Conservation (phyloP, 2,888 invertebrate species). For the Automeris io region DNA sequence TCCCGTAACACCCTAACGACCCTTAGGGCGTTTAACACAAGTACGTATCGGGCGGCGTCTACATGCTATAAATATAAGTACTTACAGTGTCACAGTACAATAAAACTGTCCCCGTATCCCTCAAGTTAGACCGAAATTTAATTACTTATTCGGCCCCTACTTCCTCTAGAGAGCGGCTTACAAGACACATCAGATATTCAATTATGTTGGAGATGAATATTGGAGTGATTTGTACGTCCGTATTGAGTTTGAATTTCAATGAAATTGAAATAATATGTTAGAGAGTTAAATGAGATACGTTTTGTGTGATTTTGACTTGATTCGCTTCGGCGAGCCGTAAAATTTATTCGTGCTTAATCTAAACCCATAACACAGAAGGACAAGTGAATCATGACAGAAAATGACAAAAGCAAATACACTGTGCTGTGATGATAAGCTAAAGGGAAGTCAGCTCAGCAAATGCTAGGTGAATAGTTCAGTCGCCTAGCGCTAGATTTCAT, state of each 20-base stretch:
- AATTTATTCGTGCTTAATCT: neutral
- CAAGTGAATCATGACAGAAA: too few relatives aligned
- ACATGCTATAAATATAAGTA: too few relatives aligned
- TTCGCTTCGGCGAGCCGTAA: neutral
- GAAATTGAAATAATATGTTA: constrained; percentile 22
- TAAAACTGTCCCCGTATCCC: constrained; percentile 37
- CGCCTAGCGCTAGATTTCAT: too few relatives aligned
- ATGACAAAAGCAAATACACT: too few relatives aligned
- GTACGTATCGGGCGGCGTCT: too few relatives aligned
- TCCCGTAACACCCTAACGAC: too few relatives aligned
- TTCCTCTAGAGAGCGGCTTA: constrained; percentile 24
- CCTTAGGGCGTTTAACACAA: too few relatives aligned
- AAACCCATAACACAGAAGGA: too few relatives aligned
- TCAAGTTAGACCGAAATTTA: constrained; percentile 38
- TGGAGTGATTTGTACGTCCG: constrained; percentile 15
- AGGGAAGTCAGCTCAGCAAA: too few relatives aligned
- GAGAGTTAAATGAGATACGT: constrained; percentile 19
- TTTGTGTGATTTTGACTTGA: neutral
- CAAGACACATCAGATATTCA: constrained; percentile 45
- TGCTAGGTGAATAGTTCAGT: too few relatives aligned
- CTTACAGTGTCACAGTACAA: constrained; percentile 27
- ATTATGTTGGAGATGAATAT: constrained; percentile 38
- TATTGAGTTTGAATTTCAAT: constrained; percentile 28
- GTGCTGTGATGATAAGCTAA: too few relatives aligned
- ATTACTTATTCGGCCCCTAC: constrained; percentile 49